These are phyloP conservation scores for Halictus ligatus DNA, from an alignment of 2,888 invertebrate genomes.

Conservation along the genomic window DNA sequence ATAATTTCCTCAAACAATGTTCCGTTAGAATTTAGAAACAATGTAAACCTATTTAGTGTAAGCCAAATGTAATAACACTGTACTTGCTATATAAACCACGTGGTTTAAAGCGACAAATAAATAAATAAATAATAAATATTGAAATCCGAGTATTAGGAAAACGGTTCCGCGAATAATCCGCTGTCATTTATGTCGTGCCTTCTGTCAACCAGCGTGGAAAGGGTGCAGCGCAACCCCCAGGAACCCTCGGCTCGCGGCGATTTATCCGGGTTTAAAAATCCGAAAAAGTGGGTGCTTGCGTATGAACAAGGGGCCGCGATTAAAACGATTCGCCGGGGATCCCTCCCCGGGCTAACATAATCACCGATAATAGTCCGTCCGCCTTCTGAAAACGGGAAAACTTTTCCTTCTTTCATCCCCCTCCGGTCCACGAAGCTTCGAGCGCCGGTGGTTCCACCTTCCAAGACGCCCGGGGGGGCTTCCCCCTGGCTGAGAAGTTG, in stretches of 20 bases:
- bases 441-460: constrained; percentile 36
- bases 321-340: constrained; percentile 63
- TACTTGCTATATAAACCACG: no score
- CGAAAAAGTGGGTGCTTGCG: constrained; percentile 41
- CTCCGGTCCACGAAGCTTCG: neutral
- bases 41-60: no score
- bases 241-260: neutral
- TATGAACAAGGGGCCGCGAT: constrained; percentile 59
- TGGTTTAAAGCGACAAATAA: no score
- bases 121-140: no score
- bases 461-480: constrained; percentile 58
- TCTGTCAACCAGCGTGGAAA: neutral
- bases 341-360: constrained; percentile 73
- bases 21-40: no score
- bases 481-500: constrained; percentile 79
- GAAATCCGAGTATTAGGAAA: neutral
- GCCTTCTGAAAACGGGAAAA: constrained; percentile 79
- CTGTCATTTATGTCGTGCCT: neutral
- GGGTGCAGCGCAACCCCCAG: no score
- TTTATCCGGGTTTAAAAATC: constrained; percentile 20
- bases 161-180: neutral
- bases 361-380: constrained; percentile 81
- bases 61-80: no score
- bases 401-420: constrained; percentile 60
- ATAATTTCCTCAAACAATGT: no score